Base-by-base conservation (phyloP, 2,113 vertebrate genomes). In the Centrocercus urophasianus region DNA sequence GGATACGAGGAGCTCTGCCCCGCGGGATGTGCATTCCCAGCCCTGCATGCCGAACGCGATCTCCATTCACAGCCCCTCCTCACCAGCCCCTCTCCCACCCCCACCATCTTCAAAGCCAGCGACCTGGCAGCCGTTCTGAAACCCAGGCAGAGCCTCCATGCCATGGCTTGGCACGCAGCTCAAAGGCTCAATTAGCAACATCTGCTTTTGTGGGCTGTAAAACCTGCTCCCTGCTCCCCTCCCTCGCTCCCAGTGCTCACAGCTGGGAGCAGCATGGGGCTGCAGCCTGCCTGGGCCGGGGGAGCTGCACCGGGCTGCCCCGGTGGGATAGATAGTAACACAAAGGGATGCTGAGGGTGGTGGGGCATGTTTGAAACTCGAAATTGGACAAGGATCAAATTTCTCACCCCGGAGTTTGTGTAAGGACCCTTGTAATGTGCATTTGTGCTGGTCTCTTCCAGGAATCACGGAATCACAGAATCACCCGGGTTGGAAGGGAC, bases 151-250 rank as follows among this genome's bases (percentile, higher is more conserved):
- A 86, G 91, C 76, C 67, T 88, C 83, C 77, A 52, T 96, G 96
- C 94, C 96, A 88, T 3, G 20, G 93, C 90, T 94, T 97, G 94
- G 93, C 95, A 84, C 30, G 27, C 28, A 92, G 75, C 93, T 95
- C 96, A 94, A 97, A 95, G 96, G 90, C 95, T 95, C 89, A 83
- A 95, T 94, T 88, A 96, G 76, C 93, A 95, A 90, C 96, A 96
- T 90, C 95, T 97, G 96, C 88, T 91, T 84, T 48, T 90, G 90
- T 6, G 60, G 88, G 96, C 83, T 95, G 85, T 75, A 42, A 93
- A 91, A 88, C 54, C 43, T 86, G 76, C 65, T 92, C 54, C 12
- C 71, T 40, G 63, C 73, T 91, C 92, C 84, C 73, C 86, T 90
- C 94, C 91, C 90, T 91, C 0, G 42, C 79, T 93, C 60, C 0